A percentile compares a stretch with the other conserved stretches of the same genome.
These are phyloP conservation scores for Sminthurinus aureus DNA, from an alignment of 2,888 invertebrate genomes.

Conservation along the genomic window DNA sequence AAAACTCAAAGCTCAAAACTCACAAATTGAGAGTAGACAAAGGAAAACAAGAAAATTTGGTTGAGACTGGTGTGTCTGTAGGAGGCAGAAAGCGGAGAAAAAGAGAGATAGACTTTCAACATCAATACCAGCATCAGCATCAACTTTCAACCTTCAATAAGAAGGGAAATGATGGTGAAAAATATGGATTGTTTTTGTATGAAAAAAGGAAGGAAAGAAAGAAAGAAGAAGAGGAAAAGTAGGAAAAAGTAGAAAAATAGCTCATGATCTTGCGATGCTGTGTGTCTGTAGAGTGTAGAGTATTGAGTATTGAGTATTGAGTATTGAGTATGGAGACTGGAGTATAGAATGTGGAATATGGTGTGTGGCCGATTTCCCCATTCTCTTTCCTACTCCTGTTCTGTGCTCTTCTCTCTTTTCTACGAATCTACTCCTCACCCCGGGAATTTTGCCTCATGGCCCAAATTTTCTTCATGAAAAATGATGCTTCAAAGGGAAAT, in stretches of 20 bases:
- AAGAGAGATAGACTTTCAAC: too few species aligned
- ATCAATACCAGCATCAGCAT: too few species aligned
- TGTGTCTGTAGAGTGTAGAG: too few species aligned
- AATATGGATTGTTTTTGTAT: too few species aligned
- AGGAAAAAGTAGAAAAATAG: background rate
- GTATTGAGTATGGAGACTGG: too few species aligned
- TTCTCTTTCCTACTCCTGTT: background rate
- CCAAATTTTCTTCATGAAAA: conserved; percentile 37
- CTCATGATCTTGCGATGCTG: too few species aligned
- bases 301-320: too few species aligned
- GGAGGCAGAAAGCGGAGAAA: background rate
- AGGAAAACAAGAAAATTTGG: background rate
- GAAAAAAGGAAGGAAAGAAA: background rate
- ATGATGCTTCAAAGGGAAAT: conserved; percentile 37
- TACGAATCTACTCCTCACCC: conserved; percentile 17
- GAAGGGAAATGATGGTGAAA: too few species aligned
- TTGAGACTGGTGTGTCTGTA: too few species aligned
- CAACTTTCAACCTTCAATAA: too few species aligned
- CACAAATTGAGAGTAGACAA: background rate
- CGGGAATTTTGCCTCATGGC: conserved; percentile 33
- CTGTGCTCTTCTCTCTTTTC: background rate
- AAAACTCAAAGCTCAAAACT: too few species aligned
- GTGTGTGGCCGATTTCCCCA: background rate
- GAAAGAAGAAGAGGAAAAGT: background rate
- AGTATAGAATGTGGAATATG: too few species aligned